phyloP scores from a whole-genome alignment of 2,113 vertebrate species.

The Xyrauchen texanus region DNA sequence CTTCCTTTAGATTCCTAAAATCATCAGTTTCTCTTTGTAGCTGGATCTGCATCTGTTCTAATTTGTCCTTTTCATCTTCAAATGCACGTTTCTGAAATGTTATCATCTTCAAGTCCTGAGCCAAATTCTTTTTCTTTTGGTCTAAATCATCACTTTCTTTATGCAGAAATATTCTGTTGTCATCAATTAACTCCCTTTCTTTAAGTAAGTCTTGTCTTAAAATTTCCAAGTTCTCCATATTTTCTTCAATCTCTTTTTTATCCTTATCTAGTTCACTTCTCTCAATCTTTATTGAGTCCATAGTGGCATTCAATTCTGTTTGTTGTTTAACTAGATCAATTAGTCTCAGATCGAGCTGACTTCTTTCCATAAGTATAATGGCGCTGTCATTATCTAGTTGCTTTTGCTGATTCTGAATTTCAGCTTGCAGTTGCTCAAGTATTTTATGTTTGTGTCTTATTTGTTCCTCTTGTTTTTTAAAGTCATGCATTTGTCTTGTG shows the following conservation, averaged over 20 bases:
- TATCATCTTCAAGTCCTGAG: not conserved
- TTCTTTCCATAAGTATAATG: not conserved
- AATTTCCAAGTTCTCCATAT: conserved; percentile 1
- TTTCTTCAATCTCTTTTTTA: conserved; percentile 3
- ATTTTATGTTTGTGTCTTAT: too few relatives aligned
- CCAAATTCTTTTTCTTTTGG: not conserved
- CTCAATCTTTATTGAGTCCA: not conserved
- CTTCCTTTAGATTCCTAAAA: not conserved
- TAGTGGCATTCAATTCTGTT: not conserved
- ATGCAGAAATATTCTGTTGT: not conserved
- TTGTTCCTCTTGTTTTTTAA: too few relatives aligned
- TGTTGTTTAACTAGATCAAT: conserved; percentile 8
- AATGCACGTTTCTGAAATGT: not conserved
- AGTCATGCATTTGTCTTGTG: too few relatives aligned
- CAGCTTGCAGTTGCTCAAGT: too few relatives aligned
- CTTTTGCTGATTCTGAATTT: too few relatives aligned
- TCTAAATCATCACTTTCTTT: conserved; percentile 2
- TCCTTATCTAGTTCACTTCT: not conserved
- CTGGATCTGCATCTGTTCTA: conserved; percentile 2
- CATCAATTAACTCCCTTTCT: not conserved
- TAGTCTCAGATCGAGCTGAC: not conserved
- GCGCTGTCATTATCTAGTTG: too few relatives aligned
- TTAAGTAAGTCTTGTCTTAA: not conserved
- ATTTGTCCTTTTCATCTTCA: conserved; percentile 6
- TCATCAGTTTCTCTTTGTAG: conserved; percentile 23